Conservation (phyloP, 2,113 vertebrate genomes). For the Dicrurus megarhynchus region DNA sequence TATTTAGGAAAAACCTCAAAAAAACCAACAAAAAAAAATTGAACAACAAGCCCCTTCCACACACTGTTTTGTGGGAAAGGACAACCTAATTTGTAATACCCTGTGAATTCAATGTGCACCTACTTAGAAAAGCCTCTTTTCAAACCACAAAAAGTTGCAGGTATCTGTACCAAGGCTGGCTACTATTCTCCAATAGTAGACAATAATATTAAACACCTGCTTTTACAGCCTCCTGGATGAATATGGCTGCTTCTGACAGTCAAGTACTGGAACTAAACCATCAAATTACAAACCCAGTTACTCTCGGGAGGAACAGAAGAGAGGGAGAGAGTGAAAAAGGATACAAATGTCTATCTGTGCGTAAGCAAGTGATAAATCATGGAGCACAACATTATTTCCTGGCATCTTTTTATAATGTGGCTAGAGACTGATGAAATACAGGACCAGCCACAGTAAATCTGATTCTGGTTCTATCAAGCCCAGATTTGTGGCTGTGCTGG, state of each 20-base stretch:
- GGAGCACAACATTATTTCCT: neutral
- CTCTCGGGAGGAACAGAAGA: neutral
- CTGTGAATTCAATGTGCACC: neutral
- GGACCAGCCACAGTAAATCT: neutral
- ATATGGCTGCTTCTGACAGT: slow-evolving; percentile 3
- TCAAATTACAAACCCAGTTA: slow-evolving; percentile 9
- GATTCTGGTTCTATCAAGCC: neutral
- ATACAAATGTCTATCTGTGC: neutral
- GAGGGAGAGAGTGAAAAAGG: neutral
- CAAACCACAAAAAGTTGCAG: neutral
- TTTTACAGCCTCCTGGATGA: neutral
- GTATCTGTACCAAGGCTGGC: neutral
- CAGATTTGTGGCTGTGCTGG: neutral
- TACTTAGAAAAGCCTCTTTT: neutral
- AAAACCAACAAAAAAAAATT: neutral
- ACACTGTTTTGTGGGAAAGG: neutral
- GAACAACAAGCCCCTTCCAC: fast-evolving
- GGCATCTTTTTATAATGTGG: slow-evolving; percentile 11
- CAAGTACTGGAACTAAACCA: neutral
- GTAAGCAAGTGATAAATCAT: slow-evolving; percentile 25
- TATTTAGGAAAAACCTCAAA: neutral
- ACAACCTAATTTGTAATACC: neutral
- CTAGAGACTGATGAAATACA: slow-evolving; percentile 36
- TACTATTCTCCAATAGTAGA: neutral
- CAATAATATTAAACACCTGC: slow-evolving; percentile 10